A percentile compares a stretch with the other conserved stretches of the same genome.
These are phyloP conservation scores for Meteorus cinctellus DNA, from an alignment of 2,888 invertebrate genomes.

Conservation along the genomic window DNA sequence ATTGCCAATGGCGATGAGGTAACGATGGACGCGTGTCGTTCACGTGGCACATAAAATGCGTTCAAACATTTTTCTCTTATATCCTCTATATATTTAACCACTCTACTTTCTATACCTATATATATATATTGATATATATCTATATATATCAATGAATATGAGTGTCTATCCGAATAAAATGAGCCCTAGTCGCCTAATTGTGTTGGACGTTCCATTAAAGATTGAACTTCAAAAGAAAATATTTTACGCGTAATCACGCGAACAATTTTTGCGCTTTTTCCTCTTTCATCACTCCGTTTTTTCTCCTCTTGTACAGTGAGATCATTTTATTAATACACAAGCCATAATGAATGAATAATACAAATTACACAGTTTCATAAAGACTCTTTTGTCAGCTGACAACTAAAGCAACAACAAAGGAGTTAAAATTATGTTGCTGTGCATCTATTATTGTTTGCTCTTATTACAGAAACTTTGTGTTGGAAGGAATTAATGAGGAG, in stretches of 20 bases:
- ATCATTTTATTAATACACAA: slow-evolving; percentile 31
- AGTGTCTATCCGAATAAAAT: slow-evolving; percentile 57
- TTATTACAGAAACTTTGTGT: neutral
- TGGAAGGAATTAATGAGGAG: neutral
- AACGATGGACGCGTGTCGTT: slow-evolving; percentile 67
- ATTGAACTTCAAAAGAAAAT: slow-evolving; percentile 67
- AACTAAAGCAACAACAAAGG: neutral
- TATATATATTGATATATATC: neutral
- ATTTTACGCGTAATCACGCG: neutral
- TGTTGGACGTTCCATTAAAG: slow-evolving; percentile 66
- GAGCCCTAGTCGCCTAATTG: slow-evolving; percentile 64
- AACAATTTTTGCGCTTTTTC: neutral
- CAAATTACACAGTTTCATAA: slow-evolving; percentile 4
- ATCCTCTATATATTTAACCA: neutral
- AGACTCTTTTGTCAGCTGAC: too few relatives aligned
- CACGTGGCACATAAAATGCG: slow-evolving; percentile 63
- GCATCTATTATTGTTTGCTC: neutral
- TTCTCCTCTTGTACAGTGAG: neutral
- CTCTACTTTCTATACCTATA: neutral
- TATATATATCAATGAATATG: slow-evolving; percentile 2
- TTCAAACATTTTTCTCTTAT: slow-evolving; percentile 24
- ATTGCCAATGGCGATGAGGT: slow-evolving; percentile 63
- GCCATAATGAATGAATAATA: neutral
- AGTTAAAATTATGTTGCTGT: neutral
- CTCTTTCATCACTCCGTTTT: neutral